phyloP scores from a whole-genome alignment of 2,888 invertebrate genomes.

The Syrphus vitripennis region DNA sequence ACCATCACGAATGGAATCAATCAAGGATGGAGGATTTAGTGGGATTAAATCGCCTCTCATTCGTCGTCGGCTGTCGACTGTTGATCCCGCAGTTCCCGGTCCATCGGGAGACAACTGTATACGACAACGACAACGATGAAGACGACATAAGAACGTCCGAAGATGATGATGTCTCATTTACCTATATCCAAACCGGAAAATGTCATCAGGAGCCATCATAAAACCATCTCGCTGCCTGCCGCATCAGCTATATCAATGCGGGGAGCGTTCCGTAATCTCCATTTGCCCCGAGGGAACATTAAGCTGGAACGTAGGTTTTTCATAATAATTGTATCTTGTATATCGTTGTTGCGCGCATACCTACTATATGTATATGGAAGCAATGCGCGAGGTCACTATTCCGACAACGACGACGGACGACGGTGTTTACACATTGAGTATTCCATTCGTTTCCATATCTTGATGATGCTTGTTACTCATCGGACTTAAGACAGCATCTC shows the following conservation, averaged over 20 bases:
- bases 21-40: slow-evolving; percentile 58
- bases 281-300: slow-evolving; percentile 40
- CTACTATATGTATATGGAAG: slow-evolving; percentile 13
- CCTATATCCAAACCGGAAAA: slow-evolving; percentile 72
- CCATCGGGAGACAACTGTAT: neutral
- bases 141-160: slow-evolving; percentile 5
- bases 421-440: slow-evolving; percentile 56
- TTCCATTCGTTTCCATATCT: slow-evolving; percentile 69
- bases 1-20: slow-evolving; percentile 54
- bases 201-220: slow-evolving; percentile 70
- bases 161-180: slow-evolving; percentile 69
- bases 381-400: slow-evolving; percentile 60
- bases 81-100: slow-evolving; percentile 18
- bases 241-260: neutral
- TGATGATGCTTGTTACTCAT: slow-evolving; percentile 69
- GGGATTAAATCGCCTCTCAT: slow-evolving; percentile 61
- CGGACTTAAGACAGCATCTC: slow-evolving; percentile 58
- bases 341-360: neutral
- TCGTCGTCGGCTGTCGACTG: slow-evolving; percentile 22
- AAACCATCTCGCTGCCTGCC: slow-evolving; percentile 60
- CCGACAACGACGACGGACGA: slow-evolving; percentile 1
- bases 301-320: slow-evolving; percentile 46
- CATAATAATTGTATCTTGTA: slow-evolving; percentile 55
- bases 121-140: neutral
- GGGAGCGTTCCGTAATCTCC: slow-evolving; percentile 17